Percentiles rank a stretch among this genome's conserved stretches.
phyloP scores from a whole-genome alignment of 1,140 invertebrate genomes.

The Helicorthomorpha holstii region DNA sequence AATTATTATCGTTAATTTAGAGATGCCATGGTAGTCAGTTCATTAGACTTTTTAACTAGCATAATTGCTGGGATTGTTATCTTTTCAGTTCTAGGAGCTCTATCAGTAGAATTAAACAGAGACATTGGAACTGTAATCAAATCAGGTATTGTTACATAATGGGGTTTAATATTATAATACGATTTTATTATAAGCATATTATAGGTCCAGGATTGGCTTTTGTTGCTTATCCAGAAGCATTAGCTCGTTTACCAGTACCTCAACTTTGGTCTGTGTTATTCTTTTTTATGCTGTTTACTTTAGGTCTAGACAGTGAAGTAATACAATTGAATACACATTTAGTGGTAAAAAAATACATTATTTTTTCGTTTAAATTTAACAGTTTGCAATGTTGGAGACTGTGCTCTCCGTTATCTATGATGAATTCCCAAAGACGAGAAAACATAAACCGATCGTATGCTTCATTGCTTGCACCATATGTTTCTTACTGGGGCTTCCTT shows the following conservation, averaged over 20 bases:
- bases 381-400: conserved; percentile 64
- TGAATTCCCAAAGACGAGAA: conserved; percentile 46
- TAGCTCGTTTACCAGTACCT: conserved; percentile 14
- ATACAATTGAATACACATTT: not conserved
- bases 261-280: conserved; percentile 29
- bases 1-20: conserved; percentile 11
- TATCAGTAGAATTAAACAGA: conserved; percentile 19
- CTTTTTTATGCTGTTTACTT: conserved; percentile 30
- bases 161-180: not conserved
- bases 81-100: conserved; percentile 28
- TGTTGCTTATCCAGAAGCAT: conserved; percentile 18
- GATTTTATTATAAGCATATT: not conserved
- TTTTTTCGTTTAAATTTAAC: conserved; percentile 8
- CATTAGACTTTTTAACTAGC: conserved; percentile 26
- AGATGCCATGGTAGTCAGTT: conserved; percentile 27
- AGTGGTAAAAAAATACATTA: not conserved
- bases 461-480: conserved; percentile 46
- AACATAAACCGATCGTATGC: conserved; percentile 53
- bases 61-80: conserved; percentile 27
- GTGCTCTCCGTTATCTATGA: conserved; percentile 62
- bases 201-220: conserved; percentile 18
- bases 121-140: conserved; percentile 15
- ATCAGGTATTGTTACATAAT: conserved; percentile 4
- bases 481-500: conserved; percentile 53
- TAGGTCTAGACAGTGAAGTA: conserved; percentile 39